phyloP scores from a whole-genome alignment of 2,113 vertebrate genomes.

The Neoarius graeffei region DNA sequence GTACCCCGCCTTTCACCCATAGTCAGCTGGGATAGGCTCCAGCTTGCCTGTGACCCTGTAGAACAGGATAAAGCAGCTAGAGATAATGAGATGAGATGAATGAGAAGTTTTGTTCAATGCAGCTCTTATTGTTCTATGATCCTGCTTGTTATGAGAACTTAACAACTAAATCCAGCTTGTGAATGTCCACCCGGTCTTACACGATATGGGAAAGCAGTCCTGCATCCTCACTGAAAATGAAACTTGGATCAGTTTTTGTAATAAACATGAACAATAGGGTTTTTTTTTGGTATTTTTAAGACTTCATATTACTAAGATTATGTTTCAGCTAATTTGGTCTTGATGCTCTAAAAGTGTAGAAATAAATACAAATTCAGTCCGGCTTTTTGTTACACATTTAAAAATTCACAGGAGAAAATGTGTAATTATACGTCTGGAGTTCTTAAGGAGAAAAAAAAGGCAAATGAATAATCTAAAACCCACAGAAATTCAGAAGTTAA shows the following conservation, averaged over 20 bases:
- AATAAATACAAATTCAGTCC: background rate
- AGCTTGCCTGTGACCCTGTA: too few relatives aligned
- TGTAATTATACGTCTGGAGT: background rate
- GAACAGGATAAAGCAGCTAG: too few relatives aligned
- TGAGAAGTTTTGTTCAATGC: background rate
- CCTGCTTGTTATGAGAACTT: background rate
- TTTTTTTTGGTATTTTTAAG: background rate
- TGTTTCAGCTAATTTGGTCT: background rate
- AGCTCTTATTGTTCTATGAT: constrained; percentile 7
- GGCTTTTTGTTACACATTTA: background rate
- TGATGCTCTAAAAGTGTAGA: background rate
- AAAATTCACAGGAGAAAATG: background rate
- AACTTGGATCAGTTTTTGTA: background rate
- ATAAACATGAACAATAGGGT: background rate
- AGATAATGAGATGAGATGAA: too few relatives aligned
- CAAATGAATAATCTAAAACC: background rate
- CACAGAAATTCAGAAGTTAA: background rate
- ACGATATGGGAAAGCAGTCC: background rate
- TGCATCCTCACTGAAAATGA: background rate
- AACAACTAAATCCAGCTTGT: background rate
- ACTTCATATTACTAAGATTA: background rate
- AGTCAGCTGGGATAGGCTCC: too few relatives aligned
- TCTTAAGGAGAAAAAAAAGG: background rate
- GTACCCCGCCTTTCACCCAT: too few relatives aligned
- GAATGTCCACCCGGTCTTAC: background rate